Base-by-base conservation (phyloP, 1,140 invertebrate genomes). In the Rhyacophila brunnea region DNA sequence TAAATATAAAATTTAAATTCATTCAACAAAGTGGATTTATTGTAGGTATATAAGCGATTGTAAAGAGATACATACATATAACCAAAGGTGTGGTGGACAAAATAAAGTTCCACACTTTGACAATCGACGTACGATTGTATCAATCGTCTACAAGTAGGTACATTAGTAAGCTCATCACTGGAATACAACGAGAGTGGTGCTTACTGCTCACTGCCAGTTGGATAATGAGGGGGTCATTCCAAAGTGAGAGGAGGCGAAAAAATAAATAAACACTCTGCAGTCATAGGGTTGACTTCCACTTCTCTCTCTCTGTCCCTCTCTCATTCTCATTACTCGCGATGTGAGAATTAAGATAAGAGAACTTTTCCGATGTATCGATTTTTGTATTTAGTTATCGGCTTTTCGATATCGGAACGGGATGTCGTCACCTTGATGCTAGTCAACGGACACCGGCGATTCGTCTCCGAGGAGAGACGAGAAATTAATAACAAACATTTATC, bases 171-270 rank as follows among this genome's bases (percentile, higher is more conserved):
- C 58, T 54, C 58, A 62, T 58, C 60, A 53, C 18, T 15, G 35
- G 36, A 32, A 43, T 32, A 50, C 17, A 18, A 42, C 15, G 17
- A 34, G 42, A 34, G 48, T 35, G 40, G 35, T 20, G 17, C 42
- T 36, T 45, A 46, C 50, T 23, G 38, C 56, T 55, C 56, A 52
- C 23, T 28, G 23, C 23, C 23, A 28, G 23, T 28, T 28, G 23
- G 23, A 63, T 63, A 63, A 63, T 58, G 61, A 63, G 50, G 43
- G 47, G 56, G 61, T 54, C 61, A 58, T 63, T 63, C 54, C 36
- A 54, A 48, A 48, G 18, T 17, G 15, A 58, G 46, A 42, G 32
- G 28, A 57, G 20, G 44, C 10, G 44, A 46, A 23, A 55, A 15
- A 28, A 28, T 28, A 28, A 28, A 28, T 28, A 28, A 28, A 28